Evolutionary conservation across 2,113 vertebrate species (phyloP).

Genomic region (Indri indri): DNA sequence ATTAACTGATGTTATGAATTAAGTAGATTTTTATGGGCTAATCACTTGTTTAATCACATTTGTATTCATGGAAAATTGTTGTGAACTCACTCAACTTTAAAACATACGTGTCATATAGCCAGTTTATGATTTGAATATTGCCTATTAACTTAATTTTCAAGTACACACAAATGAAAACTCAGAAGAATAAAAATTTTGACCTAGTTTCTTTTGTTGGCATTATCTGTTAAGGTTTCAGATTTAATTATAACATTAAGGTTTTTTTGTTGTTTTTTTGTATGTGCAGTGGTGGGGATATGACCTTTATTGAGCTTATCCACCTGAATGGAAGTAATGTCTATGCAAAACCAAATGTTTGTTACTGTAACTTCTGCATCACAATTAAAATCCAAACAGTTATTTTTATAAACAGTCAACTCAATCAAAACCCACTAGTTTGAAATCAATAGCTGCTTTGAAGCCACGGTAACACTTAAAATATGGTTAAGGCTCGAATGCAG

Average conservation of each 20-base stretch:
- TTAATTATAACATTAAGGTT: neutral
- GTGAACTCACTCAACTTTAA: neutral
- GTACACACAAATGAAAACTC: neutral
- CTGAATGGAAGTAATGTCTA: no score
- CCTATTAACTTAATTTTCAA: neutral
- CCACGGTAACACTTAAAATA: no score
- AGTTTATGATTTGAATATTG: neutral
- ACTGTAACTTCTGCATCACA: no score
- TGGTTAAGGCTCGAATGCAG: no score
- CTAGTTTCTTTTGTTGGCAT: neutral
- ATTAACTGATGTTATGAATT: neutral
- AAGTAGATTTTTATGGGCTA: conserved; percentile 5
- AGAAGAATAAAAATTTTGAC: neutral
- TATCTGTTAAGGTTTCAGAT: neutral
- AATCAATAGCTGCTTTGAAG: no score
- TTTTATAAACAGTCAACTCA: no score
- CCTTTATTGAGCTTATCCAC: no score
- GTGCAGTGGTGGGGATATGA: no score
- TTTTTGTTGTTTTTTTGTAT: neutral
- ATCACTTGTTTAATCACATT: neutral
- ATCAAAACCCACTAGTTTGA: no score
- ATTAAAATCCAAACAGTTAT: no score
- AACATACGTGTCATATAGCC: neutral
- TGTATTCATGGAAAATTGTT: neutral
- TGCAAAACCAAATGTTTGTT: no score